Percentiles rank a stretch among this genome's conserved stretches.
These are phyloP conservation scores for Agriopis leucophaearia DNA, from an alignment of 2,888 invertebrate species.

Conservation along the genomic window DNA sequence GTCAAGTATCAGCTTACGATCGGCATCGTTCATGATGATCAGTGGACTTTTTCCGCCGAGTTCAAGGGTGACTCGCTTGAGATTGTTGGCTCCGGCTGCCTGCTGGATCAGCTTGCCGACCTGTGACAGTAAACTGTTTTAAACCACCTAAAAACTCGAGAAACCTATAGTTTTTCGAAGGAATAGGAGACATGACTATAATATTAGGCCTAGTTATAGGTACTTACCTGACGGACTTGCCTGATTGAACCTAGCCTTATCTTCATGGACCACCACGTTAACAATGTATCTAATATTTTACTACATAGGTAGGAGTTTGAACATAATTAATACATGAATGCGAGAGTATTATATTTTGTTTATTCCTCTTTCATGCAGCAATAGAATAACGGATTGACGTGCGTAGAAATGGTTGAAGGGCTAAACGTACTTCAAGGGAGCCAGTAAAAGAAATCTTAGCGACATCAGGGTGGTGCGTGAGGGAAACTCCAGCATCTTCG, in stretches of 20 bases:
- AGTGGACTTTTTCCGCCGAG: constrained; percentile 96
- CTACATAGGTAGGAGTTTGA: too few species aligned
- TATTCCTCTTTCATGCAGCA: too few species aligned
- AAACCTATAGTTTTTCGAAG: background rate
- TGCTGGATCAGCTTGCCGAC: constrained; percentile 87
- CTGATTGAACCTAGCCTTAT: too few species aligned
- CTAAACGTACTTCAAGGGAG: constrained; percentile 78
- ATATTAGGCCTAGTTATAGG: too few species aligned
- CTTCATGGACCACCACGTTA: too few species aligned
- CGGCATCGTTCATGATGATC: constrained; percentile 91
- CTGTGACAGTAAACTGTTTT: constrained; percentile 52
- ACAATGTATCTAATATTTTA: too few species aligned
- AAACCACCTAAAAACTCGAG: background rate
- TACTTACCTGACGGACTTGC: too few species aligned
- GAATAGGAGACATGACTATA: background rate
- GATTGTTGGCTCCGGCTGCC: constrained; percentile 91
- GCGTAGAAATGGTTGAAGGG: too few species aligned
- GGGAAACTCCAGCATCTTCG: constrained; percentile 90
- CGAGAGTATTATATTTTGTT: too few species aligned
- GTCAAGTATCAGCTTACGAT: constrained; percentile 16
- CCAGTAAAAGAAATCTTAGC: constrained; percentile 94
- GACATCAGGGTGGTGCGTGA: constrained; percentile 90
- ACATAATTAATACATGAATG: too few species aligned
- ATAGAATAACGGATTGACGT: too few species aligned
- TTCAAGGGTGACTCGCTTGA: constrained; percentile 93